These are phyloP conservation scores for Hyposmocoma kahamanoa DNA, from an alignment of 1,140 invertebrate genomes.

Conservation along the genomic window DNA sequence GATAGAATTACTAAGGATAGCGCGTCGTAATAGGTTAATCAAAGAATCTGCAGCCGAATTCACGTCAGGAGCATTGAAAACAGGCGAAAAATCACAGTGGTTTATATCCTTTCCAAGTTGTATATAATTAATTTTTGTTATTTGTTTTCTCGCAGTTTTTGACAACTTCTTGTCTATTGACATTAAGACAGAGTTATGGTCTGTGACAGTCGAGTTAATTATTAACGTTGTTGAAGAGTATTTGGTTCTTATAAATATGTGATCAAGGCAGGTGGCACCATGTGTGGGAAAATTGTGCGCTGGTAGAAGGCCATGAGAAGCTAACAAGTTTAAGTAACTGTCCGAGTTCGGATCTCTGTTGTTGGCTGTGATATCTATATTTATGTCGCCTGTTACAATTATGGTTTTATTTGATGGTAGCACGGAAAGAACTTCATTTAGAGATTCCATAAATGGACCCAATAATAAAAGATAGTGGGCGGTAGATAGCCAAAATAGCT, in stretches of 20 bases:
- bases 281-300: not conserved
- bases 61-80: not conserved
- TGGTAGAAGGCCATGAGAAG: not conserved
- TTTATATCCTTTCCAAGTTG: not conserved
- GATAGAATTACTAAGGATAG: not conserved
- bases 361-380: not conserved
- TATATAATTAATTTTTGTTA: not conserved
- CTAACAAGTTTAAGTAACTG: not conserved
- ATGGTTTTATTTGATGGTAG: not conserved
- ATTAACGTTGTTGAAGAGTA: not conserved
- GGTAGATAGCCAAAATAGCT: too few species aligned
- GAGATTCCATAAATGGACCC: not conserved
- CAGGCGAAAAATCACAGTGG: not conserved
- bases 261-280: not conserved
- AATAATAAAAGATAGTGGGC: not conserved
- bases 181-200: not conserved
- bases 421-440: not conserved
- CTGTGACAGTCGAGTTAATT: not conserved
- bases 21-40: not conserved
- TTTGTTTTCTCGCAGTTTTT: not conserved
- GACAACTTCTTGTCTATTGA: not conserved
- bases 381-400: not conserved
- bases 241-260: not conserved
- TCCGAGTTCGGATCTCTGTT: not conserved
- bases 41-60: not conserved